Evolutionary conservation across 2,888 invertebrate species (phyloP), one percentile per base, ranked within the genome.

Genomic region (Himalopsyche tibetana): DNA sequence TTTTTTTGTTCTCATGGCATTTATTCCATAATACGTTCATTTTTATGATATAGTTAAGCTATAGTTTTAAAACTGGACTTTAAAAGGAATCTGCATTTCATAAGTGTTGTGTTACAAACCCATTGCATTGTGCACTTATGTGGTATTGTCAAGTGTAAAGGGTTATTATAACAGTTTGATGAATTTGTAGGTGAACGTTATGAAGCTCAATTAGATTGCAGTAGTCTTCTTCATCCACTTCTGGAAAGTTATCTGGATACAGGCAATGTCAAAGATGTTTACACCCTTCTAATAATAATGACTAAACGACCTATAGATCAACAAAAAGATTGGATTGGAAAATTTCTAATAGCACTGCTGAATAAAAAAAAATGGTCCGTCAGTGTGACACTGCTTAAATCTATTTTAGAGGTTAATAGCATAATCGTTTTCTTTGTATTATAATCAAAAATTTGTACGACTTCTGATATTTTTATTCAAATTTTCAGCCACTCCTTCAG

Each of bases 311-410:
- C 93, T 0, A 85, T 90, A 0, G 92, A 93, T 69, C 91, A 90
- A 1, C 91, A 91, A 40, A 92, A 93, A 63, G 94, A 95, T 89
- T 94, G 94, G 91, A 90, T 94, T 0, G 95, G 95, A 0, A 90
- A 93, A 83, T 93, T 95, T 88, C 89, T 95, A 4, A 91, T 93
- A 83, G 90, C 91, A 6, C 91, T 94, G 87, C 91, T 94, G 87
- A 90, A 91, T 4, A 91, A 92, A 80, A 93, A 92, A 86, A 93
- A 92, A 83, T 89, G 91, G 0, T 91, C 91, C 9, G 90, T 91
- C 11, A 93, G 94, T 89, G 42, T 69, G 19, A 56, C 51, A 38
- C 80, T 36, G 15, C 51, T 86, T 42, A 38, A 69, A 28, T 51
- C 38, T 36, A 84, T 84, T 38, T 82, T 84, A 63, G 42, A 82